Percentiles rank a stretch among this genome's conserved stretches.
Evolutionary conservation across 2,797 vertebrate genomes (phyloP).

Genomic region (Geotrypetes seraphini): DNA sequence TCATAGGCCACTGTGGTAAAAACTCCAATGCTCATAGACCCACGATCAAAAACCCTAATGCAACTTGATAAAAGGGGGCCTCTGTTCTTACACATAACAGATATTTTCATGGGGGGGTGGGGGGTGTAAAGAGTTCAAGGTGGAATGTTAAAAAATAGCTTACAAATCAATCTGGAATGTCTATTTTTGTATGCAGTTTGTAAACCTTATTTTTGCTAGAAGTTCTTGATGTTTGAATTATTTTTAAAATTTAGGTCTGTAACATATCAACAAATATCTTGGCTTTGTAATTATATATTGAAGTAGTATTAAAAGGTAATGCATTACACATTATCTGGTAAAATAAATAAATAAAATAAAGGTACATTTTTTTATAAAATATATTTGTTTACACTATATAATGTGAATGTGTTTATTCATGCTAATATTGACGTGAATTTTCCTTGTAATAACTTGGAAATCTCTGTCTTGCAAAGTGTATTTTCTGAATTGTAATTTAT

Average conservation of each 20-base stretch:
- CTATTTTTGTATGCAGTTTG: not conserved
- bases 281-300: not conserved
- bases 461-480: not conserved
- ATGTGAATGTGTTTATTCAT: not conserved
- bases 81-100: no score
- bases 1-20: no score
- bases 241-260: not conserved
- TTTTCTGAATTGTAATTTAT: constrained; percentile 15
- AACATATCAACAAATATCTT: not conserved
- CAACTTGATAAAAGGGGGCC: no score
- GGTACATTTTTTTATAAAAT: constrained; percentile 30
- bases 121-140: not conserved
- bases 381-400: constrained; percentile 1
- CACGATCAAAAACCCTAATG: no score
- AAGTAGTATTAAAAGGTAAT: not conserved
- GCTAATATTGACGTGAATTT: constrained; percentile 4
- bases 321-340: constrained; percentile 21
- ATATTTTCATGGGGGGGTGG: constrained; percentile 18
- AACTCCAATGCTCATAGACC: no score
- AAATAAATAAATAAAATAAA: no score
- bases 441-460: constrained; percentile 1
- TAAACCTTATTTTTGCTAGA: not conserved
- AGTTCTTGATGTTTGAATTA: not conserved
- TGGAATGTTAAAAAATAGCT: not conserved
- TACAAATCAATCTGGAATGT: not conserved